Percentiles rank a stretch among this genome's conserved stretches.
These are phyloP conservation scores for Corythornis madagascariensis DNA, from an alignment of 2,113 vertebrate species.

Conservation along the genomic window DNA sequence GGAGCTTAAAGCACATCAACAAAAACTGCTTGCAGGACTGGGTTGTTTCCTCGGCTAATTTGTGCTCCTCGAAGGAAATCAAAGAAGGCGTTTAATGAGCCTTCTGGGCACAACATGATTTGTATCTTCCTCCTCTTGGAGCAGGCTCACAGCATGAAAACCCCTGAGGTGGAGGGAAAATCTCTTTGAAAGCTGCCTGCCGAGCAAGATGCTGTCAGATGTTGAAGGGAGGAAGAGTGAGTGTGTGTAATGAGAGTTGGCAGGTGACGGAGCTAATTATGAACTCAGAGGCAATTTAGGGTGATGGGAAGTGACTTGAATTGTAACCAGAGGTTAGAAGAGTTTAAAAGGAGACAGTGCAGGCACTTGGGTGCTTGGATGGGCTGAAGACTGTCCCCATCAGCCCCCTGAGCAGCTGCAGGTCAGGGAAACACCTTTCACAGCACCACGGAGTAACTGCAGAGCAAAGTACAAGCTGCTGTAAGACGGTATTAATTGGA, in stretches of 20 bases:
- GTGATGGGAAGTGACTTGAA: conserved; percentile 9
- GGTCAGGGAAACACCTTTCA: neutral
- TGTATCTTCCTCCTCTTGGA: neutral
- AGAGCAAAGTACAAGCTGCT: neutral
- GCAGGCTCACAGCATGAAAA: neutral
- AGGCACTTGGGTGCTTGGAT: accelerated
- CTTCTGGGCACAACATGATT: neutral
- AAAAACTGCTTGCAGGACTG: neutral
- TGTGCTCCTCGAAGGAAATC: conserved; percentile 11
- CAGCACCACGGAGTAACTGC: accelerated
- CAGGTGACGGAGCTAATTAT: conserved; percentile 47
- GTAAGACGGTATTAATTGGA: neutral
- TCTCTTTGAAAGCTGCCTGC: neutral
- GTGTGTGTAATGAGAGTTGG: neutral
- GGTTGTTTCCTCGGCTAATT: neutral
- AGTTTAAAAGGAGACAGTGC: neutral
- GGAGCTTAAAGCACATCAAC: neutral
- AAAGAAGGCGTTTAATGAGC: neutral
- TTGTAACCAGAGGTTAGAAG: neutral
- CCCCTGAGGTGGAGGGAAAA: neutral
- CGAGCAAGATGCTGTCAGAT: neutral
- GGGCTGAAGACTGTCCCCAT: neutral
- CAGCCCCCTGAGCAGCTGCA: neutral
- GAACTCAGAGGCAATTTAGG: neutral
- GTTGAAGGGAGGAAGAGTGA: neutral